A percentile compares a stretch with the other conserved stretches of the same genome.
Evolutionary conservation across 1,140 invertebrate species (phyloP).

Genomic region (Trypoxylus dichotomus): DNA sequence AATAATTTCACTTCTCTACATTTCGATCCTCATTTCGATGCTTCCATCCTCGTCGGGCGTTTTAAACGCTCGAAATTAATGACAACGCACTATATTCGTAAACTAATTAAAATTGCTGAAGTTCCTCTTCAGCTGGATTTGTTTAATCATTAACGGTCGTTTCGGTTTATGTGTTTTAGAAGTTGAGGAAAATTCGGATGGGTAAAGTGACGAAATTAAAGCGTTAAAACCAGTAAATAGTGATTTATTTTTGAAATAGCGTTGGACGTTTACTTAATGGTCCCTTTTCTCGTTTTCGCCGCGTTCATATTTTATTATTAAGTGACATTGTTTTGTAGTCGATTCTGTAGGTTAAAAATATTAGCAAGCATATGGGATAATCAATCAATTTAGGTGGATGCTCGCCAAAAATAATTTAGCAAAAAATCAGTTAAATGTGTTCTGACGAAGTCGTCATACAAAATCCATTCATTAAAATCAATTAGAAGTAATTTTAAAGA

Average conservation of each 20-base stretch:
- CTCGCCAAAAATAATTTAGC: background rate
- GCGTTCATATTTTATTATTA: background rate
- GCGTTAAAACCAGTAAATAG: background rate
- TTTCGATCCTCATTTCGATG: background rate
- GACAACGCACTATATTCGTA: conserved; percentile 14
- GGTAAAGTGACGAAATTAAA: conserved; percentile 4
- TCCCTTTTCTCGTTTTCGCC: background rate
- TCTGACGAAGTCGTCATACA: too few relatives aligned
- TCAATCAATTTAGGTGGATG: background rate
- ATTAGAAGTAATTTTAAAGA: too few relatives aligned
- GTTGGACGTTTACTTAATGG: background rate
- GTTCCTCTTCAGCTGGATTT: conserved; percentile 21
- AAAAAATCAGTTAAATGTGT: background rate
- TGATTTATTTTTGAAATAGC: conserved; percentile 16
- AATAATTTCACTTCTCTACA: background rate
- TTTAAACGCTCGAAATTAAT: conserved; percentile 19
- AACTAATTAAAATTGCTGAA: conserved; percentile 23
- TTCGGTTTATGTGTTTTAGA: conserved; percentile 11
- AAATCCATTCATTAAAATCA: too few relatives aligned
- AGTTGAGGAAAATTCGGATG: background rate
- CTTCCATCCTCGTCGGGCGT: background rate
- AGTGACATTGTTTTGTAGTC: background rate
- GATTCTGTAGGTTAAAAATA: background rate
- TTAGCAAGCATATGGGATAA: background rate
- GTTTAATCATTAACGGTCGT: conserved; percentile 16